These are phyloP conservation scores for Potorous gilbertii DNA, from an alignment of 2,797 vertebrate genomes.

Conservation along the genomic window DNA sequence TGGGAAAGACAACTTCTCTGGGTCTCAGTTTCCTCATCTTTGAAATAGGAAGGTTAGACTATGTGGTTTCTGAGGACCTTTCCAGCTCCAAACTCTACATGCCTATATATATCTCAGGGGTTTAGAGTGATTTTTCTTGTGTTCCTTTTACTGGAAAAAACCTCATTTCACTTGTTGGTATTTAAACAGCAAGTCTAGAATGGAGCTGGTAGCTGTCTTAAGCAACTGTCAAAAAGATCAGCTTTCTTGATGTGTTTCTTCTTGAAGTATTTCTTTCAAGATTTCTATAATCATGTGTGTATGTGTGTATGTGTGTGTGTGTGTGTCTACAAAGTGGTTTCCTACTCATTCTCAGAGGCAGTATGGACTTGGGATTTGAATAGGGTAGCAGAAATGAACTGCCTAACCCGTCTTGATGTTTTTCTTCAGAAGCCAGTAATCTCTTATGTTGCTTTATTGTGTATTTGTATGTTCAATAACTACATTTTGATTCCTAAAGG, in stretches of 20 bases:
- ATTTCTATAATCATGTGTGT: conserved; percentile 7
- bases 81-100: background rate
- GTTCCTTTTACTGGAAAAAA: conserved; percentile 45
- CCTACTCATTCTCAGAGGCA: background rate
- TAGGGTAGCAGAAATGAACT: conserved; percentile 1
- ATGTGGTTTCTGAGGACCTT: background rate
- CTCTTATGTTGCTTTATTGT: background rate
- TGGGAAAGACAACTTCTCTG: background rate
- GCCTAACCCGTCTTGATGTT: background rate
- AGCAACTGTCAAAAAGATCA: conserved; percentile 42
- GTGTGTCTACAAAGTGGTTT: conserved; percentile 45
- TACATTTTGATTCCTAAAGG: conserved; percentile 19
- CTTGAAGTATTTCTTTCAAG: conserved; percentile 42
- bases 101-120: background rate
- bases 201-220: background rate
- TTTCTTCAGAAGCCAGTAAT: background rate
- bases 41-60: background rate
- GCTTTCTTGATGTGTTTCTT: background rate
- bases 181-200: conserved; percentile 43
- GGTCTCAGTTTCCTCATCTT: background rate
- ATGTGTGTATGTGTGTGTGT: conserved; percentile 41
- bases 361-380: background rate
- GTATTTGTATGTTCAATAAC: background rate
- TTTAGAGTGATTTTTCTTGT: background rate
- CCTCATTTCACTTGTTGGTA: conserved; percentile 29